phyloP scores from a whole-genome alignment of 1,140 invertebrate genomes.

The Eumeta japonica region DNA sequence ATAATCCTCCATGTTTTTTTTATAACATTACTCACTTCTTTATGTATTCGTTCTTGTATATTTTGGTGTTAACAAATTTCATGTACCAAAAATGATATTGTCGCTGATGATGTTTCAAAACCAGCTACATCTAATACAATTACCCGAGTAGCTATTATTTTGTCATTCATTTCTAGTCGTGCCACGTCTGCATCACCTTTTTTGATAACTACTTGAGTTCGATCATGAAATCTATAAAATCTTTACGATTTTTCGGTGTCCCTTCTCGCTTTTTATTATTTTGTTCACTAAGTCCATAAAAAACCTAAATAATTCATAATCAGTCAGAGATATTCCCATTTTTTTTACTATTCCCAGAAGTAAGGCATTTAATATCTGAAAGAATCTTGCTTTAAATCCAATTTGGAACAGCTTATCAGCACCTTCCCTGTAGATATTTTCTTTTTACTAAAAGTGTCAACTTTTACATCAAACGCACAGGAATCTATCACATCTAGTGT shows the following conservation, averaged over 20 bases:
- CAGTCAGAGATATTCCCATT: slow-evolving; percentile 12
- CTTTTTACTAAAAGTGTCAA: no score
- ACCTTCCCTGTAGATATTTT: no score
- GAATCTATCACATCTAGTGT: no score
- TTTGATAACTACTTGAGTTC: slow-evolving; percentile 10
- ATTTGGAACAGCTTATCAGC: slow-evolving; percentile 40
- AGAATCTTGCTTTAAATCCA: slow-evolving; percentile 25
- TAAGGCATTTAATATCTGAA: slow-evolving; percentile 11
- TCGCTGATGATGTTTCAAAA: no score
- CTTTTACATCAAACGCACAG: no score
- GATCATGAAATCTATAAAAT: no score
- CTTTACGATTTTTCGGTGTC: slow-evolving; percentile 52
- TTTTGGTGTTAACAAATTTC: no score
- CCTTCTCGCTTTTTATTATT: slow-evolving; percentile 37
- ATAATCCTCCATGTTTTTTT: no score
- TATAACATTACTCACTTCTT: no score
- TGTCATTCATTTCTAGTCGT: no score
- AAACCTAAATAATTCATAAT: slow-evolving; percentile 16
- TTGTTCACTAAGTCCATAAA: slow-evolving; percentile 26
- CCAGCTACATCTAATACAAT: slow-evolving; percentile 59
- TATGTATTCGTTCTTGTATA: no score
- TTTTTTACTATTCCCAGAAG: slow-evolving; percentile 11
- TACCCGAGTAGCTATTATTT: slow-evolving; percentile 43
- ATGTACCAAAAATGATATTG: no score
- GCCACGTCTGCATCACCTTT: slow-evolving; percentile 2